phyloP scores from a whole-genome alignment of 2,888 invertebrate species.

The Synanthedon myopaeformis region DNA sequence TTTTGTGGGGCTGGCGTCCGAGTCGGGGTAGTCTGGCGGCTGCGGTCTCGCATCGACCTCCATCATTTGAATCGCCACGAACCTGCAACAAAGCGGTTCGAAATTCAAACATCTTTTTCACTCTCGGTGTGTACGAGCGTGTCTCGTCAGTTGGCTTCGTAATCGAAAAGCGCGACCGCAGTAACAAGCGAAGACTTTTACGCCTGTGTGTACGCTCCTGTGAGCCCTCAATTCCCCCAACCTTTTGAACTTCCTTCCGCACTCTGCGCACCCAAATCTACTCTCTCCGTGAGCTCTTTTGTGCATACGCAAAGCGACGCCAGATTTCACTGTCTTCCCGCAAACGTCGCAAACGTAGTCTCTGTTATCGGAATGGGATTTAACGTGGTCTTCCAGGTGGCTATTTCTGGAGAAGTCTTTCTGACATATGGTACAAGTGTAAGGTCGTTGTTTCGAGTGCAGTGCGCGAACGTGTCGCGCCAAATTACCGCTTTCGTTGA shows the following conservation, averaged over 20 bases:
- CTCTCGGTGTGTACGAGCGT: slow-evolving; percentile 18
- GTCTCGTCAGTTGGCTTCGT: slow-evolving; percentile 32
- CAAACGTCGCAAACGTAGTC: slow-evolving; percentile 67
- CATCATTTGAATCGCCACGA: slow-evolving; percentile 3
- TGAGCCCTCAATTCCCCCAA: slow-evolving; percentile 66
- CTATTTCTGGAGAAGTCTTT: slow-evolving; percentile 57
- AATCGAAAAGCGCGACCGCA: slow-evolving; percentile 66
- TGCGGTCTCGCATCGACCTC: slow-evolving; percentile 4
- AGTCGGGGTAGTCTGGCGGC: slow-evolving; percentile 1
- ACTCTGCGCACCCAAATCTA: slow-evolving; percentile 51
- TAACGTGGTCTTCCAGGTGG: slow-evolving; percentile 61
- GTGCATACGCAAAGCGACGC: slow-evolving; percentile 65
- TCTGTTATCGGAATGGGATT: slow-evolving; percentile 48
- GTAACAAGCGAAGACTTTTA: slow-evolving; percentile 60
- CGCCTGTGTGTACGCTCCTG: slow-evolving; percentile 66
- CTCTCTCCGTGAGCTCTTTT: slow-evolving; percentile 40
- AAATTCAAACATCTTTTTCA: background rate
- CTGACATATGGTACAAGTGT: slow-evolving; percentile 55
- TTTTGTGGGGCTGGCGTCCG: slow-evolving; percentile 4
- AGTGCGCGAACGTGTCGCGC: slow-evolving; percentile 60
- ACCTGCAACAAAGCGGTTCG: slow-evolving; percentile 31
- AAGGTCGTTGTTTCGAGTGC: slow-evolving; percentile 57
- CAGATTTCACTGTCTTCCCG: slow-evolving; percentile 62
- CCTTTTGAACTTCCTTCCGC: slow-evolving; percentile 68
- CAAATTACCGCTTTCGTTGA: slow-evolving; percentile 58